These are phyloP conservation scores for Noctua comes DNA, from an alignment of 2,888 invertebrate species.

Conservation along the genomic window DNA sequence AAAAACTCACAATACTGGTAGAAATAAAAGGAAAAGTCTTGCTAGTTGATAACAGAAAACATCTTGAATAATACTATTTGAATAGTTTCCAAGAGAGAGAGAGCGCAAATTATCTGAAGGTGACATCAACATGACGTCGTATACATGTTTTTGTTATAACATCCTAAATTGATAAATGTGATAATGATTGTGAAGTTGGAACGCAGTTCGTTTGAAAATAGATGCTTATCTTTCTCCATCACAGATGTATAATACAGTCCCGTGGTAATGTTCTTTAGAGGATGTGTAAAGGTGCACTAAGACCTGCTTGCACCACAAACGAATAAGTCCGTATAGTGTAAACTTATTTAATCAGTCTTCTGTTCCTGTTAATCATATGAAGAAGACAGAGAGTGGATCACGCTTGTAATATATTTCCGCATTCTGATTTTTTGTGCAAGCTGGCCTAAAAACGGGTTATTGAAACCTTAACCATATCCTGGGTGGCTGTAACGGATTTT, in stretches of 20 bases:
- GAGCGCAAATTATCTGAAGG: conserved; percentile 28
- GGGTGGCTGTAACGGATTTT: fast-evolving
- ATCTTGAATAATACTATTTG: neutral
- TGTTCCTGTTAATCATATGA: neutral
- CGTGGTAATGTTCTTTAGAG: neutral
- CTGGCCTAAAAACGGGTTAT: neutral
- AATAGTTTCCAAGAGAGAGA: conserved; percentile 20
- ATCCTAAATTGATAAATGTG: conserved; percentile 49
- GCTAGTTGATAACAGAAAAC: conserved; percentile 1
- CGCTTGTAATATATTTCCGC: neutral
- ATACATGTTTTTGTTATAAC: conserved; percentile 49
- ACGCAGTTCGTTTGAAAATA: conserved; percentile 25
- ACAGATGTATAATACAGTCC: neutral
- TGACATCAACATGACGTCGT: conserved; percentile 27
- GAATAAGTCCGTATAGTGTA: too few relatives aligned
- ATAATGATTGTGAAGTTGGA: conserved; percentile 25
- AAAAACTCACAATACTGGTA: neutral
- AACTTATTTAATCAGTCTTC: neutral
- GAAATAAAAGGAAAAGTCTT: neutral
- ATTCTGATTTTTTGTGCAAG: neutral
- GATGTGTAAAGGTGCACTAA: neutral
- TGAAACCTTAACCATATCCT: neutral
- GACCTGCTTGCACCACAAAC: neutral
- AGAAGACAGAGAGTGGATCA: neutral
- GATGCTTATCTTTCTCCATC: conserved; percentile 19